phyloP scores from a whole-genome alignment of 2,797 vertebrate genomes.

The Sebastes taczanowskii region DNA sequence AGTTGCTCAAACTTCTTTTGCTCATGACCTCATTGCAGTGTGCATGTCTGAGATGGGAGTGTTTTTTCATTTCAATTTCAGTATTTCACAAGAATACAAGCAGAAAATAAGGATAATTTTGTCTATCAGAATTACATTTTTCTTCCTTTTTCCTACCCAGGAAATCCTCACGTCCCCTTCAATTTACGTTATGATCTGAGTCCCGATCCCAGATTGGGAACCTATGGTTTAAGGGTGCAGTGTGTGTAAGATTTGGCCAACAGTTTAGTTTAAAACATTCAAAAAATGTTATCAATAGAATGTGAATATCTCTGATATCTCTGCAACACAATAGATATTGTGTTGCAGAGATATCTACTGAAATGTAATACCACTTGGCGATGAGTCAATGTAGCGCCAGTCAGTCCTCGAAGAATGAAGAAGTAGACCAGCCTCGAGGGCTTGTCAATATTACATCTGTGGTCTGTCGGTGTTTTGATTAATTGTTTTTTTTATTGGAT shows the following conservation, averaged over 20 bases:
- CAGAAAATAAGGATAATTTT: neutral
- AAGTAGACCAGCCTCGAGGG: too few relatives aligned
- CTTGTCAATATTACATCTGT: too few relatives aligned
- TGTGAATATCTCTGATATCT: neutral
- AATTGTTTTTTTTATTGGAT: too few relatives aligned
- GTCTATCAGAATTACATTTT: neutral
- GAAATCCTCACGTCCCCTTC: neutral
- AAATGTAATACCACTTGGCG: neutral
- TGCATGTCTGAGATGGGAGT: neutral
- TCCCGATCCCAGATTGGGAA: neutral
- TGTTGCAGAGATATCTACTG: neutral
- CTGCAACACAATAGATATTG: neutral
- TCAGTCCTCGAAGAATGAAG: neutral
- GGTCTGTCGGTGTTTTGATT: too few relatives aligned
- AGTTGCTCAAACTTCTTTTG: neutral
- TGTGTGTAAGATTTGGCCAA: neutral
- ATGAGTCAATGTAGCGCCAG: neutral
- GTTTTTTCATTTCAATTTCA: too few relatives aligned
- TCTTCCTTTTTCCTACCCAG: too few relatives aligned
- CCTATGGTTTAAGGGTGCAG: neutral
- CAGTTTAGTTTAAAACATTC: neutral
- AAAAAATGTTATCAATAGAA: neutral
- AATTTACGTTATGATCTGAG: neutral
- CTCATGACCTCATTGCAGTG: neutral
- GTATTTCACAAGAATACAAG: neutral